Evolutionary conservation across 2,797 vertebrate genomes (phyloP), one percentile per base, ranked within the genome.

Genomic region (Bufotes viridis): DNA sequence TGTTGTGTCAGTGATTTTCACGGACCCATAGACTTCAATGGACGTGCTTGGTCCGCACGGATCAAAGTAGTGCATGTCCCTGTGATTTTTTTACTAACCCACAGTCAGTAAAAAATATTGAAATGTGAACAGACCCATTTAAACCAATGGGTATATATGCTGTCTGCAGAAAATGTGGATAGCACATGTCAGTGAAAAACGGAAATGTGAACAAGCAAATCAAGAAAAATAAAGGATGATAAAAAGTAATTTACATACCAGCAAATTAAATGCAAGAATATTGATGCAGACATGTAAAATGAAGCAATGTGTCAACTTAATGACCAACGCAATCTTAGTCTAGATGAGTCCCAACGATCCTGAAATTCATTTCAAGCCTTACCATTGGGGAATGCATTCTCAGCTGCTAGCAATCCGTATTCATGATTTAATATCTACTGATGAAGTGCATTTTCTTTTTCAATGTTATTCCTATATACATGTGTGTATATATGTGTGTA

Each of bases 231-330:
- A 18, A 34, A 49, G 51, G 60, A 65, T n/a, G 18, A 65, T n/a
- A 49, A 51, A 65, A 81, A 14, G 3, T 10, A n/a, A 34, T 12
- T 24, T 24, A n/a, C 15, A n/a, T 12, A 61, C 20, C 29, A 15
- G 58, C 10, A 80, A 26, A 80, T 34, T 18, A 60, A 14, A 22
- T 34, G 49, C 12, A 13, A 22, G 20, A 24, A 11, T 22, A 61
- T 81, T 13, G 63, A 42, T 81, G 74, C 74, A 78, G 74, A 75
- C 42, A 61, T 80, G 78, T 61, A 61, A 42, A 42, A 61, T n/a
- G 26, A 74, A 51, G 51, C 20, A 53, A 78, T n/a, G n/a, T 78
- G 74, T n/a, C 74, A 78, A 3, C 74, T 15, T 6, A 55, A 55
- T 55, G n/a, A 53, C 1, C 49, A 57, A 5, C n/a, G 4, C 22